Evolutionary conservation across 2,113 vertebrate species (phyloP).

Genomic region (Poecile atricapillus): DNA sequence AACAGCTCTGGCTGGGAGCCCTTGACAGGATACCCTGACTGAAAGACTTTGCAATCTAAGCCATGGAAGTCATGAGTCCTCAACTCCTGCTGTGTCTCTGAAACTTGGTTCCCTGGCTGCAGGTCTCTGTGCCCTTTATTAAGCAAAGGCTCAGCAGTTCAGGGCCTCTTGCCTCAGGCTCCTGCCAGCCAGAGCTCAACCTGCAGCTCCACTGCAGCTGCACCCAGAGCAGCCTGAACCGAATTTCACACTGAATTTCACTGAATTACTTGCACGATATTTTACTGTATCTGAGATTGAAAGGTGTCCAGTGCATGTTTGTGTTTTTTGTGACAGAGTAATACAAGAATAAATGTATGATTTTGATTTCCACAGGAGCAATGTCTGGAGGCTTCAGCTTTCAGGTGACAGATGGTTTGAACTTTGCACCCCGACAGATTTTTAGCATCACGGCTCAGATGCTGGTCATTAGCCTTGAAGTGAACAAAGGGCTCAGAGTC

Average conservation of each 20-base stretch:
- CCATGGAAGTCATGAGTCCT: fast-evolving
- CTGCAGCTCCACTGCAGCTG: not conserved
- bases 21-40: not conserved
- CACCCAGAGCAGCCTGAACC: not conserved
- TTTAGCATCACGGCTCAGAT: constrained; percentile 84
- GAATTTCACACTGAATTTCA: no score
- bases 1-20: not conserved
- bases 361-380: constrained; percentile 74
- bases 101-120: not conserved
- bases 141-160: not conserved
- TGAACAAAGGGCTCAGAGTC: constrained; percentile 77
- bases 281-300: not conserved
- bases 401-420: constrained; percentile 89
- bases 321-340: not conserved
- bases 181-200: not conserved
- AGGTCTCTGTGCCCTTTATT: not conserved
- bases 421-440: constrained; percentile 84
- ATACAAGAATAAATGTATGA: not conserved
- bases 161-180: not conserved
- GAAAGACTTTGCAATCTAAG: not conserved
- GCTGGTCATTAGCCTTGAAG: constrained; percentile 79
- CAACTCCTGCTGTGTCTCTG: fast-evolving
- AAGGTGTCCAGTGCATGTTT: not conserved
- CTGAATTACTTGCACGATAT: not conserved
- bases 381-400: constrained; percentile 90